These are phyloP conservation scores for Omphaloscelis lunosa DNA, from an alignment of 2,888 invertebrate genomes.

Conservation along the genomic window DNA sequence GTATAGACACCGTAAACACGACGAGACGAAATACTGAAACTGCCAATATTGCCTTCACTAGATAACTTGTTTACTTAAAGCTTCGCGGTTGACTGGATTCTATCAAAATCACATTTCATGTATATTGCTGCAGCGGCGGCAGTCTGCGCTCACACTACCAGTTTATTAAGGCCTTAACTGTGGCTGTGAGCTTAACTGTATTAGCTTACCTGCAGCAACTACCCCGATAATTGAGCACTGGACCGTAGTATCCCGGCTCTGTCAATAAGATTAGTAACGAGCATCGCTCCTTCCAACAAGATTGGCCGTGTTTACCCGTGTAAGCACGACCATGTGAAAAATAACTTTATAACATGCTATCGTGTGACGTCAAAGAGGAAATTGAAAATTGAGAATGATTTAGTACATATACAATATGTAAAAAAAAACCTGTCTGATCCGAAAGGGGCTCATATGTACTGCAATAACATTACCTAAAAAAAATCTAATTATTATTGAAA, in stretches of 20 bases:
- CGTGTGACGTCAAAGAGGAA: not conserved
- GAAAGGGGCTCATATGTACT: no score
- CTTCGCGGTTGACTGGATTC: conserved; percentile 8
- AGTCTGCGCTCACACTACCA: not conserved
- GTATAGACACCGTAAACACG: not conserved
- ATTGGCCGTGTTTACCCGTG: not conserved
- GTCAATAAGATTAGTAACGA: conserved; percentile 14
- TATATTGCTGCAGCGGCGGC: conserved; percentile 15
- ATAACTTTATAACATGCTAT: no score
- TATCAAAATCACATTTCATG: conserved; percentile 13
- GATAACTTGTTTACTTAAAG: conserved; percentile 19
- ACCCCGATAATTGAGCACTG: conserved; percentile 37
- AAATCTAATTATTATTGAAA: no score
- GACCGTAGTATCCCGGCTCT: not conserved
- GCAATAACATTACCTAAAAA: no score
- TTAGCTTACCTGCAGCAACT: conserved; percentile 24
- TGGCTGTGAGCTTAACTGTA: not conserved
- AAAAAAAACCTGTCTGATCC: no score
- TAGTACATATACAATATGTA: no score
- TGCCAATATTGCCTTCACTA: not conserved
- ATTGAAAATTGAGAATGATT: not conserved
- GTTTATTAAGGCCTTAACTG: no score
- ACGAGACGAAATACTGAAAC: not conserved
- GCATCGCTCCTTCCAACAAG: not conserved
- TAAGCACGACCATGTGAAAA: not conserved